Evolutionary conservation across 2,888 invertebrate genomes (phyloP).

Genomic region (Oithona nana): DNA sequence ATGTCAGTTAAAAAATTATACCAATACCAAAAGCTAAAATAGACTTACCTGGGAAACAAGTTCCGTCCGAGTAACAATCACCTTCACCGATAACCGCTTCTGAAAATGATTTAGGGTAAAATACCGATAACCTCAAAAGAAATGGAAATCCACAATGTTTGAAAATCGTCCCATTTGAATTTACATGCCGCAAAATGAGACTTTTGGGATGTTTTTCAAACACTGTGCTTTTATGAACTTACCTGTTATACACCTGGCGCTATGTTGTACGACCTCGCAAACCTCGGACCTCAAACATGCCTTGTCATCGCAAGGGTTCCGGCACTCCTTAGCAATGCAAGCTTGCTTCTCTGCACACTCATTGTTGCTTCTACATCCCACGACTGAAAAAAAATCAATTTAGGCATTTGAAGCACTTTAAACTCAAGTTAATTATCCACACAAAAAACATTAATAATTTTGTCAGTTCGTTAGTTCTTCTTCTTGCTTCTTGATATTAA

Average conservation of each 20-base stretch:
- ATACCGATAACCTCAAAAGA: no score
- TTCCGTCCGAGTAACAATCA: no score
- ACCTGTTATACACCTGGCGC: constrained; percentile 25
- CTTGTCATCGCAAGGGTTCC: constrained; percentile 47
- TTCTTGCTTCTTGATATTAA: no score
- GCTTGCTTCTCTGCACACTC: constrained; percentile 65
- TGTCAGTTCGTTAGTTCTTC: no score
- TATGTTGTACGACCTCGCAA: constrained; percentile 28
- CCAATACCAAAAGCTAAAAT: neutral
- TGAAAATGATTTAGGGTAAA: constrained; percentile 34
- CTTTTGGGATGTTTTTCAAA: no score
- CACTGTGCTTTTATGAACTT: no score
- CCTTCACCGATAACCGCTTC: neutral
- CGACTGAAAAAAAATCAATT: constrained; percentile 20
- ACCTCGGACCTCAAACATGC: constrained; percentile 21
- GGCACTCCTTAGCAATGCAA: constrained; percentile 54
- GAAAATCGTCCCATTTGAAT: neutral
- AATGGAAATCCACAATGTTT: no score
- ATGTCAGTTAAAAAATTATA: no score
- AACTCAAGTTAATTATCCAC: no score
- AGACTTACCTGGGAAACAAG: constrained; percentile 10
- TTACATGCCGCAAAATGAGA: neutral
- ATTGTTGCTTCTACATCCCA: constrained; percentile 46
- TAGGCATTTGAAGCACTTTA: neutral
- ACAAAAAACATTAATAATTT: no score